phyloP scores from a whole-genome alignment of 1,140 invertebrate species.

The Drosophila aff. region DNA sequence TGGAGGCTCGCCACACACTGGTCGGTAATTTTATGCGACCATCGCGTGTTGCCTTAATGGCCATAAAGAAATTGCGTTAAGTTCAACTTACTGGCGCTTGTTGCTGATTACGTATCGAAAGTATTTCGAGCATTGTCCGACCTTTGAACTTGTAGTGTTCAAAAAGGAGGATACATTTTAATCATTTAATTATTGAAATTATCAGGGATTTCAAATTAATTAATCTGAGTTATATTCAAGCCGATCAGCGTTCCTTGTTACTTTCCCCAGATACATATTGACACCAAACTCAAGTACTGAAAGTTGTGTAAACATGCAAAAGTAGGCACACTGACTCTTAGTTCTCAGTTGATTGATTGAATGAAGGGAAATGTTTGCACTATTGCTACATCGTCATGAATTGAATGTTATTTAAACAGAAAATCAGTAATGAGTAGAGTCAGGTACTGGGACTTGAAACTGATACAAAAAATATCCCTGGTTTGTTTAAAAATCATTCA shows the following conservation, averaged over 20 bases:
- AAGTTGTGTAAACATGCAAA: constrained; percentile 25
- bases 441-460: neutral
- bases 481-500: constrained; percentile 7
- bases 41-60: constrained; percentile 52
- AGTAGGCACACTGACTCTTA: constrained; percentile 3
- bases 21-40: constrained; percentile 25
- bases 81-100: constrained; percentile 19
- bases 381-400: constrained; percentile 5
- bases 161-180: neutral
- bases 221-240: neutral
- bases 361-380: constrained; percentile 1
- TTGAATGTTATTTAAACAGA: constrained; percentile 10
- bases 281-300: constrained; percentile 10
- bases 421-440: neutral
- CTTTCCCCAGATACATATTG: constrained; percentile 6
- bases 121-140: constrained; percentile 11
- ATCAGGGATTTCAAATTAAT: neutral
- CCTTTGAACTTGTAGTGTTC: neutral
- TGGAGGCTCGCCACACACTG: constrained; percentile 29
- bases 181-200: neutral
- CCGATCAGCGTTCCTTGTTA: neutral
- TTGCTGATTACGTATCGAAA: constrained; percentile 46
- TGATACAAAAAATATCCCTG: neutral
- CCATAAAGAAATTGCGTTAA: constrained; percentile 41
- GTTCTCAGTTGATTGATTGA: neutral